Base-by-base conservation (phyloP, 2,113 vertebrate species). In the Megaptera novaeangliae region DNA sequence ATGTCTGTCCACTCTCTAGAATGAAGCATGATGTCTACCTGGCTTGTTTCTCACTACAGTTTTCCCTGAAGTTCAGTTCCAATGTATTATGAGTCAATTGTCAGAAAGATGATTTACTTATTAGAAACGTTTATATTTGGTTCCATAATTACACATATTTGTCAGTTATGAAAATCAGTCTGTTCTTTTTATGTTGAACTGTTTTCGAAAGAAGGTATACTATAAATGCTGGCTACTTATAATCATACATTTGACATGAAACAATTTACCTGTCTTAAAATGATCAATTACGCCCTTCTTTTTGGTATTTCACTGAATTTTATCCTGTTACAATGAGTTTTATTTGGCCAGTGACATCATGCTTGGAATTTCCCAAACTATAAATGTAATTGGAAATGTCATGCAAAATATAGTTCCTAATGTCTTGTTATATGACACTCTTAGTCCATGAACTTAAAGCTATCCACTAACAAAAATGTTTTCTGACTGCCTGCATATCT, bases 111-210 rank as follows among this genome's bases (percentile, higher is more conserved):
- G 75, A 94, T 34, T 74, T 49, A 75, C 7, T 49, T 31, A 86
- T 17, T 57, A 80, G 49, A 84, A 85, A 93, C 4, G 1, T 68
- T 66, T 66, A 68, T 17, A 63, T 68, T n/a, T 96, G 39, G 34
- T 59, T 93, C 39, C 46, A 18, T 85, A 93, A 77, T 46, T 83
- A 93, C 0, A 81, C 21, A 29, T 68, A 69, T 94, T 80, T 83
- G 2, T 95, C 59, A 66, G 39, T 55, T 84, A 57, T 49, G 46
- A 93, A 97, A 81, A 80, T 66, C 14, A 41, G 23, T 44, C 57
- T 96, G 5, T 63, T 59, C 36, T 66, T 94, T 91, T 87, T 49
- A 90, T 90, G 72, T 61, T 90, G 63, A 96, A 74, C 34, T 95
- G 12, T 88, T 95, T 93, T 34, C 21, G 63, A 93, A 57, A 80